These are phyloP conservation scores for Cerastis leucographa DNA, from an alignment of 2,888 invertebrate species.

Conservation along the genomic window DNA sequence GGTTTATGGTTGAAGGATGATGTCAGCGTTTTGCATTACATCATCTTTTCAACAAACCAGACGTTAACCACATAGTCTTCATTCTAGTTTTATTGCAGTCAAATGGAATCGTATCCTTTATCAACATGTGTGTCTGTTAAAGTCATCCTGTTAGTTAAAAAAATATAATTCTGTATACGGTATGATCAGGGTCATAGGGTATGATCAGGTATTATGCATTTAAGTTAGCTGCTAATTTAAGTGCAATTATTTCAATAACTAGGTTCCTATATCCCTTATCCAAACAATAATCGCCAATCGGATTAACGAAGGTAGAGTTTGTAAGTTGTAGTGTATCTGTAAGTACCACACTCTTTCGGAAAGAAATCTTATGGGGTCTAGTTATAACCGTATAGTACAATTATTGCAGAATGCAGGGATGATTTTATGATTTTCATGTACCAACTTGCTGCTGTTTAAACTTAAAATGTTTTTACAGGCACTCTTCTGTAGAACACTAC, in stretches of 20 bases:
- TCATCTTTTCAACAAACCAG: slow-evolving; percentile 69
- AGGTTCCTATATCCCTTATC: background rate
- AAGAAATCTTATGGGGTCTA: background rate
- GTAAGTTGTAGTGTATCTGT: background rate
- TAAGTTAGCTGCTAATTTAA: background rate
- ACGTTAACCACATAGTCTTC: slow-evolving; percentile 43
- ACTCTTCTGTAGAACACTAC: background rate
- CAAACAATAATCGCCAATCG: background rate
- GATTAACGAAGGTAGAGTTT: background rate
- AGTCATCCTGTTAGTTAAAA: slow-evolving; percentile 35
- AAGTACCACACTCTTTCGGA: background rate
- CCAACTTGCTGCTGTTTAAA: background rate
- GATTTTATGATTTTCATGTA: background rate
- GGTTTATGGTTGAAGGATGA: slow-evolving; percentile 72
- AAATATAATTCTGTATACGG: background rate
- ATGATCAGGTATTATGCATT: background rate
- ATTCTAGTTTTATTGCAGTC: slow-evolving; percentile 53
- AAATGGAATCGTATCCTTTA: slow-evolving; percentile 45
- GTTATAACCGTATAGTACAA: background rate
- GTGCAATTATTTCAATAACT: background rate
- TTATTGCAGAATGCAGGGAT: background rate
- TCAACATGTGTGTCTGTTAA: slow-evolving; percentile 55
- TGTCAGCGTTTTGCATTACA: slow-evolving; percentile 76
- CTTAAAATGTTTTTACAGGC: background rate
- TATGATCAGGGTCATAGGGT: too few relatives aligned